phyloP scores from a whole-genome alignment of 2,113 vertebrate genomes.

The Hoplias malabaricus region DNA sequence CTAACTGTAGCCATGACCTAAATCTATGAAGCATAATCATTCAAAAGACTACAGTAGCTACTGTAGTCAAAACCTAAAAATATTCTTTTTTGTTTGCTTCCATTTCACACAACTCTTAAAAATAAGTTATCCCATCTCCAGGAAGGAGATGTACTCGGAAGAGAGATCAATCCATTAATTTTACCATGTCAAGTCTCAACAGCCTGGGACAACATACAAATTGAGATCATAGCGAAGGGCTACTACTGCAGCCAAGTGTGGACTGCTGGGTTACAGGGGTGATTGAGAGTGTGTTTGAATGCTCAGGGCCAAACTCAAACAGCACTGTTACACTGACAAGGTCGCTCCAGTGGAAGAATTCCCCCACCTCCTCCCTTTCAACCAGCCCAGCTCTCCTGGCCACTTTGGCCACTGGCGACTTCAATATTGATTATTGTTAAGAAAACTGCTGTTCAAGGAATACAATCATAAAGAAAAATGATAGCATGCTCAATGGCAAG shows the following conservation, averaged over 20 bases:
- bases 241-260: constrained; percentile 75
- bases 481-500: constrained; percentile 66
- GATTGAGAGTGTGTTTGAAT: constrained; percentile 80
- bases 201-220: constrained; percentile 77
- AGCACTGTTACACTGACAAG: constrained; percentile 80
- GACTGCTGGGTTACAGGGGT: constrained; percentile 74
- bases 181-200: constrained; percentile 61
- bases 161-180: constrained; percentile 73
- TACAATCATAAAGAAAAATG: constrained; percentile 76
- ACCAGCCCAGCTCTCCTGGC: constrained; percentile 61
- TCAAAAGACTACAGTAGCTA: neutral
- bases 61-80: neutral
- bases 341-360: constrained; percentile 71
- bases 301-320: constrained; percentile 82
- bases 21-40: neutral
- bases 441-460: constrained; percentile 70
- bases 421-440: constrained; percentile 76
- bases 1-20: neutral
- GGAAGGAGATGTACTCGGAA: constrained; percentile 55
- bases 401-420: constrained; percentile 71
- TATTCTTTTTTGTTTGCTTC: constrained; percentile 3
- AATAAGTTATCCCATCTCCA: constrained; percentile 66
- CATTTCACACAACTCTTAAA: constrained; percentile 50
- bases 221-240: constrained; percentile 78
- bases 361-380: constrained; percentile 47